Percentiles rank a stretch among this genome's conserved stretches.
phyloP scores from a whole-genome alignment of 2,797 vertebrate species.

The Vespertilio murinus region DNA sequence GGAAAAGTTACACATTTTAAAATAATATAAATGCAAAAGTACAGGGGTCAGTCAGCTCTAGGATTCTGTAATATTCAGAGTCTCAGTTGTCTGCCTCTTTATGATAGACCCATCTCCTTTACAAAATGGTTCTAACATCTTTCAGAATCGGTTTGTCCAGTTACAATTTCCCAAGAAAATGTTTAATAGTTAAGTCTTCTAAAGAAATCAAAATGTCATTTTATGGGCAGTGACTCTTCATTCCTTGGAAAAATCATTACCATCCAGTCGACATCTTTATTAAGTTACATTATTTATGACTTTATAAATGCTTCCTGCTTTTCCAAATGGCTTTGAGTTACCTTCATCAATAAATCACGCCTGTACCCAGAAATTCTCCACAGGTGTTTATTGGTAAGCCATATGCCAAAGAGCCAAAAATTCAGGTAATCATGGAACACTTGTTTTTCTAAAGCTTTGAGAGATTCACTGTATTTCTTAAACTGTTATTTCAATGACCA shows the following conservation, averaged over 20 bases:
- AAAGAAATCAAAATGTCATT: not conserved
- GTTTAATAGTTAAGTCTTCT: not conserved
- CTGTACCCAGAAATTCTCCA: constrained; percentile 64
- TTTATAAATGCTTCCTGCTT: constrained; percentile 26
- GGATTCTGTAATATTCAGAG: not conserved
- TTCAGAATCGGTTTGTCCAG: not conserved
- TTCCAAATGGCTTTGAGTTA: constrained; percentile 50
- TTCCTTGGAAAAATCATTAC: not conserved
- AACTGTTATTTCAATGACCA: not conserved
- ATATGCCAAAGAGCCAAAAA: not conserved
- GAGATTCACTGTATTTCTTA: not conserved
- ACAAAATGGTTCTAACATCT: not conserved
- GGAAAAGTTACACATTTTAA: not conserved
- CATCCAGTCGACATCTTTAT: constrained; percentile 3
- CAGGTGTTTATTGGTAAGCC: constrained; percentile 1
- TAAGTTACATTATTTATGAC: constrained; percentile 64
- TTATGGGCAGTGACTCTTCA: not conserved
- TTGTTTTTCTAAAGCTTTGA: not conserved
- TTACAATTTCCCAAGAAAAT: not conserved
- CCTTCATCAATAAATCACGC: constrained; percentile 46
- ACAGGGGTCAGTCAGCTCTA: not conserved
- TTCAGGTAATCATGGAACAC: not conserved
- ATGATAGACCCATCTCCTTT: not conserved
- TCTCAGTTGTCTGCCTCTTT: not conserved
- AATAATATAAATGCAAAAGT: not conserved